Evolutionary conservation across 2,888 invertebrate genomes (phyloP), one percentile per base, ranked within the genome.

Genomic region (Agonopterix subpropinquella): DNA sequence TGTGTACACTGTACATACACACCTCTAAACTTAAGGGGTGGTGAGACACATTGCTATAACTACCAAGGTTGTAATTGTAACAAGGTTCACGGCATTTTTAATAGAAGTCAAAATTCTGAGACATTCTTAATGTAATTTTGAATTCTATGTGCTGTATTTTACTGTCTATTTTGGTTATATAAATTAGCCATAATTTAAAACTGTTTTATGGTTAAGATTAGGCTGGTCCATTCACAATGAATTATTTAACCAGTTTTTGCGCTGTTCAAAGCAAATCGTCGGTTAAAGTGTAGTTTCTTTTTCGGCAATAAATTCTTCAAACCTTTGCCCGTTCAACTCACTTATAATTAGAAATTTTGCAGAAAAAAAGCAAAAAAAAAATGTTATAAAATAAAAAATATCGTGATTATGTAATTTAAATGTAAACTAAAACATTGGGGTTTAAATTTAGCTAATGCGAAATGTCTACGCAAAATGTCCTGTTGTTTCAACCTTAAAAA

Each of bases 401-500:
- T 74, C 64, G 71, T 74, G 72, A 72, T 70, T 70, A 72, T 73
- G 69, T 77, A 47, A 70, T 64, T 72, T 70, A 69, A 73, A 70
- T 74, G 69, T 80, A 71, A 70, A 49, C 52, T 61, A 68, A 64
- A 64, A 59, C 65, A 65, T 73, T 73, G 68, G 72, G 78, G 70
- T 73, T 74, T 70, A 61, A 64, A 65, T 72, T 65, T 77, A 80
- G 77, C 75, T 77, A 28, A 71, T 71, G 77, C 77, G 72, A 67
- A 61, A 56, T 73, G 66, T 77, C 64, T 73, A 71, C 68, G 74
- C 76, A 68, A 10, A 64, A 61, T 76, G 75, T 77, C 75, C 67
- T 73, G 75, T 79, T 76, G 73, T 72, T 71, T 67, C 71, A 70
- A 67, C 66, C 62, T 70, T 70, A 76, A 80, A 79, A 80, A 79